Evolutionary conservation across 64 coral and sea anemone genomes (phyloP), one percentile per base, ranked within the genome.

Genomic region (Acropora tenuis): DNA sequence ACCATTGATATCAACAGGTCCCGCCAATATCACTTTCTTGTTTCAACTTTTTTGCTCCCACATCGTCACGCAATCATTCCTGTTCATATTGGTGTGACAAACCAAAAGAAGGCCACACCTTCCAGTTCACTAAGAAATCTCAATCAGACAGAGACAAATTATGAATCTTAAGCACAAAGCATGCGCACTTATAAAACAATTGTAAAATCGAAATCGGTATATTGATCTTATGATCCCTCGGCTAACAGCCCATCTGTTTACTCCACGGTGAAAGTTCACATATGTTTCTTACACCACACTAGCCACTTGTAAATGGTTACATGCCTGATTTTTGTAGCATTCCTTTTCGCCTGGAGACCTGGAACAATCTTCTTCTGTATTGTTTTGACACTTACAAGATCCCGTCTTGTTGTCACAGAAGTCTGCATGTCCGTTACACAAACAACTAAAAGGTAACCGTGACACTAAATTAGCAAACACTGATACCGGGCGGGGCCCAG

Each of bases 381-480:
- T 88, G 86, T 95, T 95, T 44, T 65, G n/a, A 40, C 93, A 95
- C 0, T 30, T 15, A 65, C 93, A 95, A 9, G 8, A 5, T 7
- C 89, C 81, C 0, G 80, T 19, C n/a, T 66, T 76, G 8, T 72
- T 7, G 8, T 72, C 8, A 66, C 93, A 95, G 1, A 73, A 44
- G 41, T 86, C 89, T 17, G 74, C 89, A 65, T 95, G 93, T 40
- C 93, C 93, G 17, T 90, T 90, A 88, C 93, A 95, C 44, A 46
- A 41, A 72, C 93, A 95, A 20, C 93, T 95, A 13, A 69, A 83
- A 44, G 8, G 53, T 67, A 47, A 84, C 30, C 30, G 30, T 30
- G 30, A 30, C 48, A 92, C 2, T 2, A 48, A 3, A 44, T 43
- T 16, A 7, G 16, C 3, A 63, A 63, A 15, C 30, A 30, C 30